Base-by-base conservation (phyloP, 2,888 invertebrate genomes). In the Cryptus viduatorius region DNA sequence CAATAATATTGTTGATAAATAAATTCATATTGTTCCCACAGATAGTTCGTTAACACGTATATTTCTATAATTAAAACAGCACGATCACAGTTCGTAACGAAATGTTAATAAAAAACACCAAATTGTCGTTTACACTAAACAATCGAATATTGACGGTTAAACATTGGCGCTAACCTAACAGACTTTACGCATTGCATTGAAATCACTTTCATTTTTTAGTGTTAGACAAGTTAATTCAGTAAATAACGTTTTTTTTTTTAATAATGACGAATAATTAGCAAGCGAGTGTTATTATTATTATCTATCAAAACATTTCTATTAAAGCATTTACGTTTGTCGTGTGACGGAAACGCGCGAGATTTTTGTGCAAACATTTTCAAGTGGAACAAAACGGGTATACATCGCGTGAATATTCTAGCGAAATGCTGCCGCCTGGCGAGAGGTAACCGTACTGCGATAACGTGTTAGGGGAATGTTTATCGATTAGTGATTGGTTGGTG, bases 401-500 rank as follows among this genome's bases (percentile, higher is more conserved):
- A 37, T 42, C n/a, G 59, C 72, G 24, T 59, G 72, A n/a, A 59
- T 59, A 71, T 73, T 73, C 59, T 44, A 73, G 72, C 56, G 56
- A 61, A 48, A 69, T 79, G 83, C 78, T 83, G 83, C 83, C 83
- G 61, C 53, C 83, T 79, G 73, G 73, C 64, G 77, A 8, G 59
- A 37, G 71, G 10, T 56, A 46, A 53, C 19, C 24, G 78, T 50
- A 61, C 68, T 56, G 42, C 19, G 37, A 24, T 48, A 19, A 67
- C 68, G 56, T 67, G 14, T 65, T 24, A 31, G 29, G 16, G 67
- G 37, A 8, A 64, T 64, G 61, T 75, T 79, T 75, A 79, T 83
- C 83, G 83, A 83, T 83, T 19, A 50, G 59, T 65, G 65, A 79
- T 83, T 76, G 77, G 84, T 81, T 81, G 84, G 84, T 77, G 84